phyloP scores from a whole-genome alignment of 2,888 invertebrate species.

The Furcula furcula region DNA sequence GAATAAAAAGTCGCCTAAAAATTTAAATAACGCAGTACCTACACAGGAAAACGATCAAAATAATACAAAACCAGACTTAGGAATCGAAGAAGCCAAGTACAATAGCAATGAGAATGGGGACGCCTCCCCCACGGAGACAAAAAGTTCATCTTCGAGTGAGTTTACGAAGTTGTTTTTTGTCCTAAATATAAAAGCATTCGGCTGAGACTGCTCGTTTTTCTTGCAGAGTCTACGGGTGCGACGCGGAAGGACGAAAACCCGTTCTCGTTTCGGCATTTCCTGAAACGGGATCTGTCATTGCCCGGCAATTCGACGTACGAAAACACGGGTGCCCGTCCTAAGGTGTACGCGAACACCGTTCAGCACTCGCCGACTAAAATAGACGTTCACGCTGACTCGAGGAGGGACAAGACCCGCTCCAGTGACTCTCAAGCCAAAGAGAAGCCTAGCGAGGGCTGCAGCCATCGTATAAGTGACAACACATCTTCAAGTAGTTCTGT shows the following conservation, averaged over 20 bases:
- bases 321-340: conserved; percentile 89
- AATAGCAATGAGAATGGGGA: conserved; percentile 67
- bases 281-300: conserved; percentile 84
- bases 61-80: conserved; percentile 69
- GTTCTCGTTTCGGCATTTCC: conserved; percentile 93
- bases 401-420: conserved; percentile 58
- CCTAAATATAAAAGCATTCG: conserved; percentile 65
- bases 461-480: conserved; percentile 60
- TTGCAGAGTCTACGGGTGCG: conserved; percentile 69
- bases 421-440: conserved; percentile 65
- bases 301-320: conserved; percentile 82
- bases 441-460: conserved; percentile 48
- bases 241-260: conserved; percentile 87
- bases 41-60: conserved; percentile 66
- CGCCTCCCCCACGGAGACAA: conserved; percentile 55
- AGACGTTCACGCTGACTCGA: conserved; percentile 55
- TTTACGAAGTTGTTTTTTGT: conserved; percentile 75
- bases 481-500: conserved; percentile 70
- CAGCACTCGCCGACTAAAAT: conserved; percentile 73
- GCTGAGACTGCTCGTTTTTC: conserved; percentile 43
- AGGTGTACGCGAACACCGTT: conserved; percentile 82
- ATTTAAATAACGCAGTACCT: conserved; percentile 60
- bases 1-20: conserved; percentile 73
- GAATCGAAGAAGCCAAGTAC: conserved; percentile 74
- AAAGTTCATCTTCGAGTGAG: conserved; percentile 73